These are phyloP conservation scores for Mustelus asterias DNA, from an alignment of 2,113 vertebrate species.

Conservation along the genomic window DNA sequence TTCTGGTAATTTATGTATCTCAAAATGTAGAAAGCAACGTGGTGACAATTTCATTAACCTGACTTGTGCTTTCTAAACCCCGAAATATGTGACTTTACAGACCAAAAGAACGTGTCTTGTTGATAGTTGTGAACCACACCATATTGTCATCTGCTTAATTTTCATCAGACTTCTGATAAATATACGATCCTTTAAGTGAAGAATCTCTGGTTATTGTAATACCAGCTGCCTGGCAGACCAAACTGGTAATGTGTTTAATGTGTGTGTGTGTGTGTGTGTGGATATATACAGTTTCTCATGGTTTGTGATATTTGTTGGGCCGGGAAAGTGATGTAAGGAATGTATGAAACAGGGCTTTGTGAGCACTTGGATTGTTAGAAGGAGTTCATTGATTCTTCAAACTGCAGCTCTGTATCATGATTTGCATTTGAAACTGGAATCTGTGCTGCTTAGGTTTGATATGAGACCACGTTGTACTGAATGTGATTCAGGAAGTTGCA, in stretches of 20 bases:
- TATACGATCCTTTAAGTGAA: not conserved
- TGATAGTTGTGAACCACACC: not conserved
- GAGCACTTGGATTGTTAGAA: not conserved
- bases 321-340: not conserved
- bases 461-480: not conserved
- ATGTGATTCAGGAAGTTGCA: not conserved
- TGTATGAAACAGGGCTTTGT: not conserved
- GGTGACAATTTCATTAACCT: conserved; percentile 11
- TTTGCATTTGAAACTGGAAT: not conserved
- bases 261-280: not conserved
- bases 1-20: not conserved
- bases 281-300: not conserved
- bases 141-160: not conserved
- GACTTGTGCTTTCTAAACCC: not conserved
- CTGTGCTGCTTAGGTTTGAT: not conserved
- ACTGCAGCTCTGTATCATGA: not conserved
- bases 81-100: not conserved
- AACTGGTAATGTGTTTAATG: not conserved
- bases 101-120: not conserved
- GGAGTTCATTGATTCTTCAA: not conserved
- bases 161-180: conserved; percentile 12
- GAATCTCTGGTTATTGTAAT: conserved; percentile 4
- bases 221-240: not conserved
- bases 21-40: not conserved
- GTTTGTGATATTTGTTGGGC: not conserved